Percentiles rank a stretch among this genome's conserved stretches.
Conservation (phyloP, 2,888 invertebrate species). For the Caenorhabditis sulstoni region DNA sequence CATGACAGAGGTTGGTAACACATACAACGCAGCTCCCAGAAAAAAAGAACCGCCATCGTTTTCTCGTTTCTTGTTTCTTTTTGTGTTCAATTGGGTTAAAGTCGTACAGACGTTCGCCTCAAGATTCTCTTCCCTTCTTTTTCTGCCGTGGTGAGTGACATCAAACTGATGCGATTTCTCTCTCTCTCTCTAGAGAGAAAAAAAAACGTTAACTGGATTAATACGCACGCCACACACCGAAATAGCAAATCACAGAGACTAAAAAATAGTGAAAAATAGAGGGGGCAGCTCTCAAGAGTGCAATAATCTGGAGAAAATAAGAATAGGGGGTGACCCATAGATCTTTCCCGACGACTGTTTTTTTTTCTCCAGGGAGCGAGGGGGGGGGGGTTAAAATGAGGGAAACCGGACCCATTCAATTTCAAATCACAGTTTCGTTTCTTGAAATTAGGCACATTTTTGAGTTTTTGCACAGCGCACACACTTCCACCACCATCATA, state of each 20-base stretch:
- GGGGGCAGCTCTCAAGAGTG: conserved; percentile 46
- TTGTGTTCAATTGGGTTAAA: conserved; percentile 21
- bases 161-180: conserved; percentile 35
- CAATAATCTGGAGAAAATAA: conserved; percentile 14
- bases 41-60: neutral
- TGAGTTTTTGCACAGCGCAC: conserved; percentile 5
- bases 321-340: no score
- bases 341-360: no score
- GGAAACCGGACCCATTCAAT: no score
- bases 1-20: conserved; percentile 56
- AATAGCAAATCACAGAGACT: conserved; percentile 22
- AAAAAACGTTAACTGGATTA: conserved; percentile 19
- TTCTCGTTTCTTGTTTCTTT: conserved; percentile 17
- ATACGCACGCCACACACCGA: conserved; percentile 9
- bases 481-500: conserved; percentile 29
- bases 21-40: neutral
- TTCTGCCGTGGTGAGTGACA: conserved; percentile 12
- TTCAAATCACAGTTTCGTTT: neutral
- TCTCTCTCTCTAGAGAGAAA: conserved; percentile 16
- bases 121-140: no score
- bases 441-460: conserved; percentile 2
- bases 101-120: conserved; percentile 47
- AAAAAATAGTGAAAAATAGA: neutral
- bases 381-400: no score
- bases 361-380: conserved; percentile 48